phyloP scores from a whole-genome alignment of 2,888 invertebrate species.

The Catocala fraxini region DNA sequence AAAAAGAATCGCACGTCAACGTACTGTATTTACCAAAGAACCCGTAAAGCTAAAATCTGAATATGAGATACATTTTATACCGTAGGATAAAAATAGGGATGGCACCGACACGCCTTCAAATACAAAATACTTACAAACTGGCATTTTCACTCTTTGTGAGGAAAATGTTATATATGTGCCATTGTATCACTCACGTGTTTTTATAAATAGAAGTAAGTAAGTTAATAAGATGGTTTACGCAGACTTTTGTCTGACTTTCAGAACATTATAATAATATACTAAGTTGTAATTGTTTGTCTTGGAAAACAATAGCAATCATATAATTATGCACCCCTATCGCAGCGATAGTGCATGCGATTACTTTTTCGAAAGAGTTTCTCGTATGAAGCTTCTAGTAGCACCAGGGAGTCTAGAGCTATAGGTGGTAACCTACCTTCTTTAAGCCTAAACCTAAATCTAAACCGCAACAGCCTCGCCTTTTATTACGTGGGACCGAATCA shows the following conservation, averaged over 20 bases:
- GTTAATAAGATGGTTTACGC: neutral
- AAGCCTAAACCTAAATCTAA: no score
- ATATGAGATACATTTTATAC: constrained; percentile 27
- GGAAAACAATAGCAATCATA: no score
- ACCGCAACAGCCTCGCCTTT: no score
- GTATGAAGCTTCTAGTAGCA: no score
- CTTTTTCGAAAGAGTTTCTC: no score
- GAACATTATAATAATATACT: no score
- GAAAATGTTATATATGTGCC: neutral
- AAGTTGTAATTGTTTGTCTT: no score
- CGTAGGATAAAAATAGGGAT: constrained; percentile 7
- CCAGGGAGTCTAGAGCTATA: no score
- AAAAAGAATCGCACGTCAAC: constrained; percentile 14
- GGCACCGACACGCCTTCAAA: neutral
- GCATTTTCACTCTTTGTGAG: neutral
- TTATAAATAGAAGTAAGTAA: neutral
- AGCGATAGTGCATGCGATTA: no score
- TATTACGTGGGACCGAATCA: no score
- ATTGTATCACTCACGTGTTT: neutral
- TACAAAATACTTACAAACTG: neutral
- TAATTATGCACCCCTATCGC: no score
- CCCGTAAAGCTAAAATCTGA: constrained; percentile 14
- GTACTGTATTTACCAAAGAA: constrained; percentile 21
- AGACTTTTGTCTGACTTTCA: neutral
- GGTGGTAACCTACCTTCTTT: no score